phyloP scores from a whole-genome alignment of 2,113 vertebrate species.

The Nematolebias whitei region DNA sequence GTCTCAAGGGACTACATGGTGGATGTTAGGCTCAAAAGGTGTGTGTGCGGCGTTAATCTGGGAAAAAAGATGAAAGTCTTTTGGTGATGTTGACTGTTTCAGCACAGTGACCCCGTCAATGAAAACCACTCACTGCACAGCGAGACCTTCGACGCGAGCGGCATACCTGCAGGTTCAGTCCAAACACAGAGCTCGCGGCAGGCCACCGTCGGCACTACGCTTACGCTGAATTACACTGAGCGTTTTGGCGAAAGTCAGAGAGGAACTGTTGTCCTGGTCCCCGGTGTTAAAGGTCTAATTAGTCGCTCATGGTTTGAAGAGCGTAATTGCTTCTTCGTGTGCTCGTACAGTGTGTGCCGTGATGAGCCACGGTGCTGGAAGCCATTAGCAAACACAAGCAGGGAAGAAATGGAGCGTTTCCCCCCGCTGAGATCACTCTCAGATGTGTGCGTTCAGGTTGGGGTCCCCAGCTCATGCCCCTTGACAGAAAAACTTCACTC shows the following conservation, averaged over 20 bases:
- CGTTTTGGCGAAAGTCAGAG: slow-evolving; percentile 54
- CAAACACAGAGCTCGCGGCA: slow-evolving; percentile 45
- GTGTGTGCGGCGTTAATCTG: slow-evolving; percentile 44
- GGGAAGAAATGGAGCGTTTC: slow-evolving; percentile 76
- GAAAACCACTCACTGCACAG: slow-evolving; percentile 48
- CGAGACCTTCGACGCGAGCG: slow-evolving; percentile 50
- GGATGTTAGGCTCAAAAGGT: slow-evolving; percentile 49
- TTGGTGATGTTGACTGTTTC: slow-evolving; percentile 46
- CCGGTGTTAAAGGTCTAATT: slow-evolving; percentile 76
- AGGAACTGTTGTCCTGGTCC: slow-evolving; percentile 61
- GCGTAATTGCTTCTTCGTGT: slow-evolving; percentile 79
- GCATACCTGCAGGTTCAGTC: slow-evolving; percentile 36
- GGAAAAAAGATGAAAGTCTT: slow-evolving; percentile 59
- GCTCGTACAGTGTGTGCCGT: slow-evolving; percentile 42
- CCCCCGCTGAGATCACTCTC: slow-evolving; percentile 73
- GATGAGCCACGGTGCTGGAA: slow-evolving; percentile 78
- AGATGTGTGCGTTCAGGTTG: slow-evolving; percentile 71
- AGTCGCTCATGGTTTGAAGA: slow-evolving; percentile 72
- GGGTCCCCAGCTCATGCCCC: slow-evolving; percentile 36
- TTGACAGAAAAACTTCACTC: slow-evolving; percentile 25
- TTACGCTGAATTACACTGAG: slow-evolving; percentile 54
- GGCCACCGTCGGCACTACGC: slow-evolving; percentile 45
- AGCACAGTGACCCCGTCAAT: slow-evolving; percentile 47
- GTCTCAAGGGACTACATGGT: slow-evolving; percentile 43
- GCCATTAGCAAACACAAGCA: slow-evolving; percentile 77